phyloP scores from a whole-genome alignment of 2,888 invertebrate genomes.

The Hydrotaea diabolus region DNA sequence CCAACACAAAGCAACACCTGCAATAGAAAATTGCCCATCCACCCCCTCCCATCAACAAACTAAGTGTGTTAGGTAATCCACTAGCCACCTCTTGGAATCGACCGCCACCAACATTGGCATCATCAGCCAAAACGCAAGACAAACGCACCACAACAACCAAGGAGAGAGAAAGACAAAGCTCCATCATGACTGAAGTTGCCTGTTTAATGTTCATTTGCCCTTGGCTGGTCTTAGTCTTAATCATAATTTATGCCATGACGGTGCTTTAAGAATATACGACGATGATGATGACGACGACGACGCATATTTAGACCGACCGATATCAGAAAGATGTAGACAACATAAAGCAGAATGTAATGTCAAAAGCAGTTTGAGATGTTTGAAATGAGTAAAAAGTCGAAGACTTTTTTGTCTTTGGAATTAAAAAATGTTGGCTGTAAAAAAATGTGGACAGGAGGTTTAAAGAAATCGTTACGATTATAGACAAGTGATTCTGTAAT shows the following conservation, averaged over 20 bases:
- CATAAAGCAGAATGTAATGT: not conserved
- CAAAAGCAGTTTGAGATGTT: not conserved
- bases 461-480: too few relatives aligned
- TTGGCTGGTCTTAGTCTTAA: conserved; percentile 86
- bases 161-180: too few relatives aligned
- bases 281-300: too few relatives aligned
- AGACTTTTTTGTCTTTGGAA: too few relatives aligned
- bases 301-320: not conserved
- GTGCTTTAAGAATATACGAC: conserved; percentile 81
- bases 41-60: too few relatives aligned
- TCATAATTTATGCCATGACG: conserved; percentile 85
- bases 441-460: too few relatives aligned
- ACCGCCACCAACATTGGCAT: not conserved
- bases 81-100: not conserved
- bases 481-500: too few relatives aligned
- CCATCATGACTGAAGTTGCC: conserved; percentile 80
- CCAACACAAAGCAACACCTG: too few relatives aligned
- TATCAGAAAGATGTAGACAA: conserved; percentile 10
- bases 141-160: not conserved
- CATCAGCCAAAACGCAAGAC: not conserved
- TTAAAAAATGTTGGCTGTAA: too few relatives aligned
- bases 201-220: conserved; percentile 86
- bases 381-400: too few relatives aligned
- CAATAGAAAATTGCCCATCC: too few relatives aligned
- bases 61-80: too few relatives aligned